Conservation (phyloP, 2,113 vertebrate species). For the Ardeotis arabs region DNA sequence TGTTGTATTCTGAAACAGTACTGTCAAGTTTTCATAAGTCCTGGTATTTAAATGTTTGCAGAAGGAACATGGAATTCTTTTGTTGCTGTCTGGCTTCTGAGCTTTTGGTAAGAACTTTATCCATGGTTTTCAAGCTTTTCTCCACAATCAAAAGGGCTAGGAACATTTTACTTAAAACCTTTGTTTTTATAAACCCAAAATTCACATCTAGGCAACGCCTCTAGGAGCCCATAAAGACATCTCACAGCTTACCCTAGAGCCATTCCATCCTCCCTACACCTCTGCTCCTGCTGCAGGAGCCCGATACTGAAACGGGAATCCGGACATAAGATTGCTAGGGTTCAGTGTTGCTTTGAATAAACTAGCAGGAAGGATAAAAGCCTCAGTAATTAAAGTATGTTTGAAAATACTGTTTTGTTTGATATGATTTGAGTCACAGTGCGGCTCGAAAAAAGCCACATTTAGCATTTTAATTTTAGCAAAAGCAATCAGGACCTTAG, state of each 20-base stretch:
- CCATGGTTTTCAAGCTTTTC: not conserved
- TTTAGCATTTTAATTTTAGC: not conserved
- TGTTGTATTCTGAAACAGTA: not conserved
- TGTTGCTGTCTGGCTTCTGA: not conserved
- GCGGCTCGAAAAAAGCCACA: not conserved
- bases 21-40: not conserved
- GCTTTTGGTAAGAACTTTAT: not conserved
- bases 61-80: not conserved
- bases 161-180: not conserved
- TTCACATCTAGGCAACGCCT: not conserved
- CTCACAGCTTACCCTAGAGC: not conserved
- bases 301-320: not conserved
- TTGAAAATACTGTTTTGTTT: not conserved
- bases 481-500: not conserved
- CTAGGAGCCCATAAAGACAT: not conserved
- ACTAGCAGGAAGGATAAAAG: not conserved
- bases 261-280: not conserved
- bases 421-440: not conserved
- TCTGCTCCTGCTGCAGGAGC: not conserved
- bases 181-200: not conserved
- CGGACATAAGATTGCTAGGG: not conserved
- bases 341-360: not conserved
- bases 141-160: not conserved
- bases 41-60: not conserved
- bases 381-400: not conserved